A percentile compares a stretch with the other conserved stretches of the same genome.
phyloP scores from a whole-genome alignment of 2,888 invertebrate species.

The Chrysomela aeneicollis region DNA sequence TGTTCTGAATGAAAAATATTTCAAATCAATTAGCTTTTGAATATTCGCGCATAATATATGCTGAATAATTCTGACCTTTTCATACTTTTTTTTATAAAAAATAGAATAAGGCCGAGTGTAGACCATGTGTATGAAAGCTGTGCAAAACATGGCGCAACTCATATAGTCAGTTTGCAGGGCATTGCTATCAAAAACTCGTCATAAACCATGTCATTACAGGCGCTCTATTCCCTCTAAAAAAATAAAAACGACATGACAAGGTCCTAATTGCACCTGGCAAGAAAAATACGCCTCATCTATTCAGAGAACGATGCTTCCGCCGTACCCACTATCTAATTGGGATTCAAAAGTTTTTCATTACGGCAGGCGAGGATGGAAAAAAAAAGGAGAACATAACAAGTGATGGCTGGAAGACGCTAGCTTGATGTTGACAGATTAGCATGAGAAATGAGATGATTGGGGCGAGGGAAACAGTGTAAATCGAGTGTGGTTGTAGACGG shows the following conservation, averaged over 20 bases:
- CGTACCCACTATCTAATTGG: slow-evolving; percentile 19
- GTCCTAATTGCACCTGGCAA: slow-evolving; percentile 6
- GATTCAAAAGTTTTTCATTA: not conserved
- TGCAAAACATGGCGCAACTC: no score
- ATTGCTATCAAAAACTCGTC: no score
- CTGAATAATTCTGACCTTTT: no score
- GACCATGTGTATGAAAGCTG: no score
- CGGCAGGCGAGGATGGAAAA: slow-evolving; percentile 10
- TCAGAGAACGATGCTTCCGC: slow-evolving; percentile 30
- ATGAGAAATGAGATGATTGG: slow-evolving; percentile 48
- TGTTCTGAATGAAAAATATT: no score
- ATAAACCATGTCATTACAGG: no score
- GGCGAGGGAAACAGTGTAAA: slow-evolving; percentile 45
- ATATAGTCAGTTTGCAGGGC: no score
- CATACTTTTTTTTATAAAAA: no score
- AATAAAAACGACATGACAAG: not conserved
- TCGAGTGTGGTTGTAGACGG: slow-evolving; percentile 44
- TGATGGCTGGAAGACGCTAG: slow-evolving; percentile 26
- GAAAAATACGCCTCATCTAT: slow-evolving; percentile 25
- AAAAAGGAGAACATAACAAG: slow-evolving; percentile 20
- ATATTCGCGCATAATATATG: no score
- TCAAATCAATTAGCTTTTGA: no score
- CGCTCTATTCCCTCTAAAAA: no score
- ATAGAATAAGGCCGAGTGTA: no score
- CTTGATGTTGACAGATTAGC: slow-evolving; percentile 46